Conservation (phyloP, 2,888 invertebrate genomes). For the Stomorhina lunata region DNA sequence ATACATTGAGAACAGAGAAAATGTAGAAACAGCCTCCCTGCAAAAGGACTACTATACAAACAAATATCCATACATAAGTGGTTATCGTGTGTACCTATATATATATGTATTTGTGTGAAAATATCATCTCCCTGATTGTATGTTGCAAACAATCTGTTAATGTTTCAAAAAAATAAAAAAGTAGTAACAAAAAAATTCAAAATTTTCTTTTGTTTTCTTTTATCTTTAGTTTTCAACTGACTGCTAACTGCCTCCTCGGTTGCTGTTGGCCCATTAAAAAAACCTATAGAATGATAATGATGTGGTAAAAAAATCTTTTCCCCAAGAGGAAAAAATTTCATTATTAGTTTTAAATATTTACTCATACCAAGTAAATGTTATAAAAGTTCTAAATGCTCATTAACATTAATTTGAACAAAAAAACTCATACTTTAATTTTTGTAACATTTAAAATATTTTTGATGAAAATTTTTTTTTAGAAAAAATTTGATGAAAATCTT, state of each 20-base stretch:
- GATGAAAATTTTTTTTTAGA: too few relatives aligned
- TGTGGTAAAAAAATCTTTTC: conserved; percentile 10
- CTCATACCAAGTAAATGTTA: neutral
- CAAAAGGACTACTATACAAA: neutral
- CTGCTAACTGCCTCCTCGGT: neutral
- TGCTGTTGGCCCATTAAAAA: conserved; percentile 40
- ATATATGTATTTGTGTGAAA: neutral
- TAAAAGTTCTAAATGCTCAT: neutral
- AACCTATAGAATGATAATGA: conserved; percentile 51
- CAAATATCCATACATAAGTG: neutral
- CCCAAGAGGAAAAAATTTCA: neutral
- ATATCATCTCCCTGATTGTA: too few relatives aligned
- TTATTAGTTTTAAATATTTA: too few relatives aligned
- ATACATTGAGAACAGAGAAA: neutral
- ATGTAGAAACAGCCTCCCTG: neutral
- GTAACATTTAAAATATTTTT: too few relatives aligned
- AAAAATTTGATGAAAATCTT: too few relatives aligned
- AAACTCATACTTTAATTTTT: neutral
- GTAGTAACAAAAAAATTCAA: neutral
- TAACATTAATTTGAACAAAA: neutral
- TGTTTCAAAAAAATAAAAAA: neutral
- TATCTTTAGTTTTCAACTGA: neutral
- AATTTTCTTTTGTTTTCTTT: neutral
- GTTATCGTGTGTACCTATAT: neutral
- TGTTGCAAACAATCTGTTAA: neutral